Percentiles rank a stretch among this genome's conserved stretches.
phyloP scores from a whole-genome alignment of 2,888 invertebrate species.

The Phengaris alcon region DNA sequence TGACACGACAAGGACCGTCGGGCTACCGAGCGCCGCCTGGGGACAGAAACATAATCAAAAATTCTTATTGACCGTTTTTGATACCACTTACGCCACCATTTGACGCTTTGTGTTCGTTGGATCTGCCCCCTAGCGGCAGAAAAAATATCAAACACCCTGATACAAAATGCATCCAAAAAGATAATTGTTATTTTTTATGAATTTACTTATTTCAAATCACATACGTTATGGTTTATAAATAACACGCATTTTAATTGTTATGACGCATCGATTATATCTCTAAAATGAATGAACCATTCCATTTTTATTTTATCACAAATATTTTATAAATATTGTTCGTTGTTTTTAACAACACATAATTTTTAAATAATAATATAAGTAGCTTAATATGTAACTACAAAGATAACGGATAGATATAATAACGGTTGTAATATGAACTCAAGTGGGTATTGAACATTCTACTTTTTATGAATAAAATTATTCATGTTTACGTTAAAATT shows the following conservation, averaged over 20 bases:
- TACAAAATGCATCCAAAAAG: neutral
- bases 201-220: neutral
- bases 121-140: no score
- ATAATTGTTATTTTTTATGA: neutral
- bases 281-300: neutral
- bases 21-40: no score
- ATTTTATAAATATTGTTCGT: conserved; percentile 13
- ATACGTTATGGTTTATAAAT: neutral
- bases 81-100: no score
- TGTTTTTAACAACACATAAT: neutral
- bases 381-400: neutral
- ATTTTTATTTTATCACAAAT: conserved; percentile 3
- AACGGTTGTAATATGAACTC: neutral
- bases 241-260: neutral
- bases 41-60: no score
- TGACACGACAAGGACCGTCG: no score
- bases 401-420: conserved; percentile 8
- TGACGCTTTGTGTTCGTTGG: no score
- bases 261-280: neutral
- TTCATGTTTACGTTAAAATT: neutral
- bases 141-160: no score
- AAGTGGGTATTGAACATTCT: neutral
- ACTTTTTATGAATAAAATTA: conserved; percentile 13
- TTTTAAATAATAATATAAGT: neutral
- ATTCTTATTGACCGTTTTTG: no score